Evolutionary conservation across 2,797 vertebrate species (phyloP).

Genomic region (Sebastes wilsoni): DNA sequence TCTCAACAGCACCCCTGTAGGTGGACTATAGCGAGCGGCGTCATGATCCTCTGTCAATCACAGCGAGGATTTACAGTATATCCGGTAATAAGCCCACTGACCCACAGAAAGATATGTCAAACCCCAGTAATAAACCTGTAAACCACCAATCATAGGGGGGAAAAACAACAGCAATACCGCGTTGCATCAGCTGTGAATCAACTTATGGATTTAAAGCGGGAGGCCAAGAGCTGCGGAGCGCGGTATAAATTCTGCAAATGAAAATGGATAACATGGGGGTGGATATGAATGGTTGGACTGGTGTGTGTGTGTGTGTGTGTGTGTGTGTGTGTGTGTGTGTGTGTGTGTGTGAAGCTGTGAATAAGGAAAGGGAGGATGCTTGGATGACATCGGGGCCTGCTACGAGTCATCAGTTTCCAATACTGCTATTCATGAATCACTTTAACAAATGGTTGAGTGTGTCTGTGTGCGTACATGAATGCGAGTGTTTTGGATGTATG

Average conservation of each 20-base stretch:
- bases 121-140: conserved; percentile 65
- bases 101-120: conserved; percentile 64
- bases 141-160: conserved; percentile 49
- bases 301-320: neutral
- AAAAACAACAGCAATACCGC: conserved; percentile 40
- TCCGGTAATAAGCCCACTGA: conserved; percentile 64
- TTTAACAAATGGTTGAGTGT: conserved; percentile 54
- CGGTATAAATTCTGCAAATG: conserved; percentile 67
- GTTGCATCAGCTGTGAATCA: conserved; percentile 66
- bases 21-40: neutral
- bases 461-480: neutral
- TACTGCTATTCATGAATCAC: conserved; percentile 56
- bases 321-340: conserved; percentile 10
- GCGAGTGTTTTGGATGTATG: neutral
- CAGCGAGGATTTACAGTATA: conserved; percentile 47
- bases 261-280: conserved; percentile 58
- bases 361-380: conserved; percentile 51
- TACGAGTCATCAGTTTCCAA: conserved; percentile 62
- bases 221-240: conserved; percentile 36
- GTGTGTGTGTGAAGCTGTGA: conserved; percentile 25
- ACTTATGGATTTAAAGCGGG: conserved; percentile 59
- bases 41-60: conserved; percentile 61
- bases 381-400: conserved; percentile 47
- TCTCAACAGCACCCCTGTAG: neutral
- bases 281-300: conserved; percentile 35